A percentile compares a stretch with the other conserved stretches of the same genome.
These are phyloP conservation scores for Drosophila orena DNA, from an alignment of 1,140 invertebrate species.

Conservation along the genomic window DNA sequence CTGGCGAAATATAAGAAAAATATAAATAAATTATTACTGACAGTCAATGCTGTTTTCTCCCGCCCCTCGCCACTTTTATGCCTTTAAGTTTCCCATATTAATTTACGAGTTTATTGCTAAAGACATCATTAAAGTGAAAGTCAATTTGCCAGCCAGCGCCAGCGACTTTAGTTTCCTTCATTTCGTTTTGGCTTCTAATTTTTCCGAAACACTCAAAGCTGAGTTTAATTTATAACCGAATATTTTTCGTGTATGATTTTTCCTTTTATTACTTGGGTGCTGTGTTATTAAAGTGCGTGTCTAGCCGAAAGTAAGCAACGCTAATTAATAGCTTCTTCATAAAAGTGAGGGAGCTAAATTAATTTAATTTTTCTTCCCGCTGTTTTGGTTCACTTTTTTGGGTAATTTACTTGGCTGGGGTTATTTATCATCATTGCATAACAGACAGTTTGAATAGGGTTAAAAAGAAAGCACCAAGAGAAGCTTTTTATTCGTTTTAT, in stretches of 20 bases:
- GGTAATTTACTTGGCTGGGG: conserved; percentile 3
- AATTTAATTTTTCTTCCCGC: conserved; percentile 55
- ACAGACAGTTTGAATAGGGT: conserved; percentile 17
- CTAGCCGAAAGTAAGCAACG: conserved; percentile 31
- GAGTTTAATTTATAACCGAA: conserved; percentile 57
- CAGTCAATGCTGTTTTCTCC: conserved; percentile 23
- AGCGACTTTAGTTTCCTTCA: conserved; percentile 36
- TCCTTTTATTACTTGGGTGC: conserved; percentile 11
- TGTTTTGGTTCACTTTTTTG: conserved; percentile 13
- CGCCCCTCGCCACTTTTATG: conserved; percentile 13
- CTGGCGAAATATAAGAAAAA: conserved; percentile 4
- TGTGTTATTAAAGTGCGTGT: conserved; percentile 42
- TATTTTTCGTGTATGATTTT: conserved; percentile 56
- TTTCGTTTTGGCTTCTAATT: conserved; percentile 41
- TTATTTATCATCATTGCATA: conserved; percentile 45
- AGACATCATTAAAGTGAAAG: conserved; percentile 80
- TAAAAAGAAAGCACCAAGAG: no score
- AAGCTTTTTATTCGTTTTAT: no score
- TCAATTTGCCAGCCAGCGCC: conserved; percentile 62
- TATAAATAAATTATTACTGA: conserved; percentile 37
- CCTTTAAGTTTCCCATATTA: conserved; percentile 52
- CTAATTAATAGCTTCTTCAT: conserved; percentile 60
- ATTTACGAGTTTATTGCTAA: conserved; percentile 73
- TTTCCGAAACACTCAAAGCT: conserved; percentile 30
- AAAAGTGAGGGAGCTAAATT: conserved; percentile 53